Percentiles rank a stretch among this genome's conserved stretches.
Conservation (phyloP, 2,113 vertebrate genomes). For the Dicentrarchus labrax region DNA sequence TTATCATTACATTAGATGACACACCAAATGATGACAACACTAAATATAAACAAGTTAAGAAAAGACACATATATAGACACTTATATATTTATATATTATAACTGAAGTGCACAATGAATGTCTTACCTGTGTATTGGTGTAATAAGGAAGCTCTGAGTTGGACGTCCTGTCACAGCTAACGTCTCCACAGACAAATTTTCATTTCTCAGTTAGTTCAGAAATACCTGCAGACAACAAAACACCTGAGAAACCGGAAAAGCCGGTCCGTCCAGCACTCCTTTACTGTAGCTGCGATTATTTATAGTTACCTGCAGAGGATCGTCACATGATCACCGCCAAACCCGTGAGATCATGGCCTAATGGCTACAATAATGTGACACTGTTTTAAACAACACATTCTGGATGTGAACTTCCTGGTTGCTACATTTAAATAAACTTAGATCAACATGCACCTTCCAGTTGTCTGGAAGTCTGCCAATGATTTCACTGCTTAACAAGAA, state of each 20-base stretch:
- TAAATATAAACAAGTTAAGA: no score
- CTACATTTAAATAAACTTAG: background rate
- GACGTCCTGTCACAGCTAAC: background rate
- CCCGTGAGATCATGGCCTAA: background rate
- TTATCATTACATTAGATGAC: background rate
- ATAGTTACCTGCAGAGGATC: background rate
- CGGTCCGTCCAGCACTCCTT: background rate
- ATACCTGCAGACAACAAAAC: constrained; percentile 1
- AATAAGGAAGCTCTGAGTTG: background rate
- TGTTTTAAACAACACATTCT: background rate
- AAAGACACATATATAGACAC: no score
- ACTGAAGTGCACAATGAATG: no score
- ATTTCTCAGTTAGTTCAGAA: background rate
- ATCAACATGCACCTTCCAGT: background rate
- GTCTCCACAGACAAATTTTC: background rate
- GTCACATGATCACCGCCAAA: background rate
- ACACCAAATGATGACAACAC: no score
- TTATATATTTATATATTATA: no score
- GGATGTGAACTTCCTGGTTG: background rate
- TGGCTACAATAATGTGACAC: rapidly evolving
- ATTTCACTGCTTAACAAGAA: no score
- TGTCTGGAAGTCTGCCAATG: no score
- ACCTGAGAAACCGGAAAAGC: constrained; percentile 15
- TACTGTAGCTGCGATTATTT: background rate
- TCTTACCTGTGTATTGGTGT: constrained; percentile 31